Percentiles rank a stretch among this genome's conserved stretches.
These are phyloP conservation scores for Hestina assimilis DNA, from an alignment of 1,140 invertebrate species.

Conservation along the genomic window DNA sequence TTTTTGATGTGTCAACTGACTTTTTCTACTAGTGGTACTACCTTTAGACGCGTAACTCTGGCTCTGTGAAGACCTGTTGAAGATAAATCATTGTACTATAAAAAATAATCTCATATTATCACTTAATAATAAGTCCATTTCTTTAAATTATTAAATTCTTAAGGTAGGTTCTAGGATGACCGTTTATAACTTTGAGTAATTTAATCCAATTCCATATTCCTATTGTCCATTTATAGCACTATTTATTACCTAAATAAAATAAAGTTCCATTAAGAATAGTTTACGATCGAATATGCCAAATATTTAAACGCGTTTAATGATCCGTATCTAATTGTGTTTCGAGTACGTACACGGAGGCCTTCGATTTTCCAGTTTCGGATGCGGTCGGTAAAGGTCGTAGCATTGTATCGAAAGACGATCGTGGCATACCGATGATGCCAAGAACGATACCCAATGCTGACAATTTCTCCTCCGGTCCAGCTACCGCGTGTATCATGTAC, in stretches of 20 bases:
- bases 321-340: constrained; percentile 5
- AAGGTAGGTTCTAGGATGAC: too few relatives aligned
- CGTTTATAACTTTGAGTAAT: neutral
- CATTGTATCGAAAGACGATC: constrained; percentile 62
- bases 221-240: neutral
- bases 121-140: too few relatives aligned
- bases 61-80: constrained; percentile 24
- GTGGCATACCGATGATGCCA: constrained; percentile 60
- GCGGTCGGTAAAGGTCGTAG: constrained; percentile 46
- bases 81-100: too few relatives aligned
- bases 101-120: too few relatives aligned
- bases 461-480: constrained; percentile 52
- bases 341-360: constrained; percentile 58
- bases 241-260: neutral
- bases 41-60: constrained; percentile 28
- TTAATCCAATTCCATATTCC: neutral
- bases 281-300: constrained; percentile 4
- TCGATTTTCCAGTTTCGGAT: constrained; percentile 45
- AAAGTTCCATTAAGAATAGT: neutral
- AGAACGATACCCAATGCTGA: constrained; percentile 40
- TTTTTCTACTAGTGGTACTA: constrained; percentile 31
- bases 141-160: too few relatives aligned
- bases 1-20: constrained; percentile 26
- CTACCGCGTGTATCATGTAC: constrained; percentile 50
- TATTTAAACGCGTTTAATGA: constrained; percentile 12